phyloP scores from a whole-genome alignment of 35 echinoderm and acorn worm species.

The Apostichopus parvimensis region DNA sequence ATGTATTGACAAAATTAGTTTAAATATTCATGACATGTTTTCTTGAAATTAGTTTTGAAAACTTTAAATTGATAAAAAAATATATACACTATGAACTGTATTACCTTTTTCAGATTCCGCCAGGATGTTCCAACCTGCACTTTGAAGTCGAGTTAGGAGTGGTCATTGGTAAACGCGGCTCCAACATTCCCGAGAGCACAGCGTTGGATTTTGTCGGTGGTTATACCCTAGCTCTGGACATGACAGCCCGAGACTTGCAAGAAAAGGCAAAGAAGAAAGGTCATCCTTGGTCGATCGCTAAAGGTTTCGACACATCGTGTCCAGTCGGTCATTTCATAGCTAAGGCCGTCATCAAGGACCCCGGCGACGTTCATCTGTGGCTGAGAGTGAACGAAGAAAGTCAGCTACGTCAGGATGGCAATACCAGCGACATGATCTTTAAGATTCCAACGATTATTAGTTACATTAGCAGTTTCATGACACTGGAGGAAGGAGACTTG shows the following conservation, averaged over 20 bases:
- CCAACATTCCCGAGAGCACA: conserved; percentile 71
- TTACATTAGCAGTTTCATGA: conserved; percentile 90
- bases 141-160: conserved; percentile 97
- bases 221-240: conserved; percentile 87
- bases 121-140: conserved; percentile 81
- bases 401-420: conserved; percentile 77
- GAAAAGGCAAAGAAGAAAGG: conserved; percentile 85
- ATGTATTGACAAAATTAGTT: too few relatives aligned
- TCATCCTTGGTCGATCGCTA: conserved; percentile 86
- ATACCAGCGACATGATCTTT: conserved; percentile 97
- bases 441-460: conserved; percentile 74
- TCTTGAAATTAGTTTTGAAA: too few relatives aligned
- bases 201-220: conserved; percentile 79
- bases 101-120: conserved; percentile 63
- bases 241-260: conserved; percentile 94
- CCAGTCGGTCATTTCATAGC: conserved; percentile 76
- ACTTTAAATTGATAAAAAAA: too few relatives aligned
- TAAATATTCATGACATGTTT: too few relatives aligned
- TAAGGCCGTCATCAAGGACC: conserved; percentile 53
- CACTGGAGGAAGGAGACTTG: conserved; percentile 77
- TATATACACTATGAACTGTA: too few relatives aligned
- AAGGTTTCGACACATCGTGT: conserved; percentile 95
- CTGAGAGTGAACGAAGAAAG: conserved; percentile 80
- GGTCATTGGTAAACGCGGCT: conserved; percentile 66
- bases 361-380: conserved; percentile 76